Conservation (phyloP, 2,113 vertebrate species). For the Chelonoidis abingdonii region DNA sequence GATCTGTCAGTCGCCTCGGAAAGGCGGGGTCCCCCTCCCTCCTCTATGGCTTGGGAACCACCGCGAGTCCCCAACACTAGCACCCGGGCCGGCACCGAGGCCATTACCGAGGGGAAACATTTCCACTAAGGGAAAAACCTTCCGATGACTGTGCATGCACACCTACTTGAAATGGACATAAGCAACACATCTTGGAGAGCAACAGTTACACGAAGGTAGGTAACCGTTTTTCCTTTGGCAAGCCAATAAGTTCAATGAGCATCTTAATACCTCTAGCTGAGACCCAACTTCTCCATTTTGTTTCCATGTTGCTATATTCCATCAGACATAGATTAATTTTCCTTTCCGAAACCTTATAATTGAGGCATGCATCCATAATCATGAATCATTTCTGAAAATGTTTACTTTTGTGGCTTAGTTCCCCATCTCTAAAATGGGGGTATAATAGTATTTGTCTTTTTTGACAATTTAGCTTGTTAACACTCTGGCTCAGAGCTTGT, state of each 20-base stretch:
- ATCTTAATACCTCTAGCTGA: background rate
- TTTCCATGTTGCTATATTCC: background rate
- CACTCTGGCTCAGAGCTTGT: fast-evolving
- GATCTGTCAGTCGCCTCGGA: no score
- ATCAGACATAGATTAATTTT: background rate
- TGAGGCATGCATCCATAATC: background rate
- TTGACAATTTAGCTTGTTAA: background rate
- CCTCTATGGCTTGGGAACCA: no score
- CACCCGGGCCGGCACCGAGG: no score
- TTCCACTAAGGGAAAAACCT: no score
- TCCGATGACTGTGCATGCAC: no score
- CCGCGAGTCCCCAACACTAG: no score
- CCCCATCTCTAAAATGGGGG: background rate
- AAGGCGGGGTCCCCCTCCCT: no score
- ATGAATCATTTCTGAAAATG: fast-evolving
- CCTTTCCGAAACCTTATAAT: background rate
- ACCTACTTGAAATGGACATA: no score
- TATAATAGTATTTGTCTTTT: background rate
- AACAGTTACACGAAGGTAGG: no score
- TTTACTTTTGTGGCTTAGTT: background rate
- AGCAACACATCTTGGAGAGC: no score
- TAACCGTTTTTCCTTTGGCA: background rate
- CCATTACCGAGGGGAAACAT: no score
- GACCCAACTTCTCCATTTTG: background rate
- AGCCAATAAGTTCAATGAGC: background rate